phyloP scores from a whole-genome alignment of 1,140 invertebrate genomes.

The Drosophila pachea region DNA sequence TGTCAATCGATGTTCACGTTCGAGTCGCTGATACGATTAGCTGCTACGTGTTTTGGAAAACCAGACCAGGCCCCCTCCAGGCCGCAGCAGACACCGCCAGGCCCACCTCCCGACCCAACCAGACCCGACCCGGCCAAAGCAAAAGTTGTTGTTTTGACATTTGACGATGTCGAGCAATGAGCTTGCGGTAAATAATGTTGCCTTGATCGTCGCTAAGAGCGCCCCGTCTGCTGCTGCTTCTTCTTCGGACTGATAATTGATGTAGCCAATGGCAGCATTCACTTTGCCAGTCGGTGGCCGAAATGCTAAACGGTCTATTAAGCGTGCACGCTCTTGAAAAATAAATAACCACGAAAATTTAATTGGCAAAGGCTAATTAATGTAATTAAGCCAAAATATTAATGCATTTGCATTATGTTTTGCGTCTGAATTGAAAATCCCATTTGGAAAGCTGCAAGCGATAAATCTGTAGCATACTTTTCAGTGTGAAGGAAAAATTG shows the following conservation, averaged over 20 bases:
- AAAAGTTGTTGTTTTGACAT: slow-evolving; percentile 63
- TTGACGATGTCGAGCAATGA: slow-evolving; percentile 37
- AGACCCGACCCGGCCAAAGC: slow-evolving; percentile 7
- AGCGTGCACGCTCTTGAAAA: too few relatives aligned
- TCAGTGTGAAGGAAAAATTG: too few relatives aligned
- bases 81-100: background rate
- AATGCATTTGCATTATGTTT: too few relatives aligned
- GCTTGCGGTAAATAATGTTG: slow-evolving; percentile 35
- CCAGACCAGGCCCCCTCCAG: slow-evolving; percentile 30
- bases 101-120: slow-evolving; percentile 9
- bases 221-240: slow-evolving; percentile 21
- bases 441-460: too few relatives aligned
- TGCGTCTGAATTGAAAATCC: too few relatives aligned
- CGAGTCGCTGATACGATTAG: slow-evolving; percentile 59
- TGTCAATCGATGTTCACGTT: slow-evolving; percentile 46
- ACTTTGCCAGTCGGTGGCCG: slow-evolving; percentile 47
- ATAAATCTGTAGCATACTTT: too few relatives aligned
- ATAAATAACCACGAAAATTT: too few relatives aligned
- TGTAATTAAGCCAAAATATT: too few relatives aligned
- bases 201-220: slow-evolving; percentile 63
- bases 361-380: too few relatives aligned
- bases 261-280: slow-evolving; percentile 41
- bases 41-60: slow-evolving; percentile 42
- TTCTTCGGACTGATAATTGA: slow-evolving; percentile 44
- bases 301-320: slow-evolving; percentile 40